phyloP scores from a whole-genome alignment of 1,140 invertebrate genomes.

The Dendrolimus punctatus region DNA sequence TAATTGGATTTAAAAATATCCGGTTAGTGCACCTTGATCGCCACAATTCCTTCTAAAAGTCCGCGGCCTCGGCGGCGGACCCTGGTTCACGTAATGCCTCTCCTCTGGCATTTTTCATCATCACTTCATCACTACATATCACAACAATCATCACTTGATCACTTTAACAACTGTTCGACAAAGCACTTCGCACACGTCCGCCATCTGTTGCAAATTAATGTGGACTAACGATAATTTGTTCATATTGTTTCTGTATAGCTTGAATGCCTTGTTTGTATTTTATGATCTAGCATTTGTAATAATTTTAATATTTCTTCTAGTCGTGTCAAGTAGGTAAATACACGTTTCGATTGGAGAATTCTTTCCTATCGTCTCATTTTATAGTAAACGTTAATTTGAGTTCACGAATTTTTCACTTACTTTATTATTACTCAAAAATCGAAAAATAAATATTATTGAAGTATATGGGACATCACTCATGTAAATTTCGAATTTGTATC shows the following conservation, averaged over 20 bases:
- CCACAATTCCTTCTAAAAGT: slow-evolving; percentile 65
- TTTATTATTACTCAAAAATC: too few relatives aligned
- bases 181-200: not conserved
- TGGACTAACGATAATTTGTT: slow-evolving; percentile 3
- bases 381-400: too few relatives aligned
- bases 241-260: slow-evolving; percentile 2
- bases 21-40: slow-evolving; percentile 64
- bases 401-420: too few relatives aligned
- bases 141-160: slow-evolving; percentile 1
- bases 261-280: too few relatives aligned
- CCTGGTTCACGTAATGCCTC: slow-evolving; percentile 42
- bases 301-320: too few relatives aligned
- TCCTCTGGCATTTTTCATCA: slow-evolving; percentile 69
- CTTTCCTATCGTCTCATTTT: too few relatives aligned
- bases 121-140: slow-evolving; percentile 31
- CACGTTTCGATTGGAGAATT: too few relatives aligned
- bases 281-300: too few relatives aligned
- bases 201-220: slow-evolving; percentile 8
- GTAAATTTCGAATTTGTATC: too few relatives aligned
- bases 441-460: too few relatives aligned
- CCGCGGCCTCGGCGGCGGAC: slow-evolving; percentile 44
- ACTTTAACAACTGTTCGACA: not conserved
- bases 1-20: slow-evolving; percentile 12
- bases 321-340: too few relatives aligned
- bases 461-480: too few relatives aligned